Evolutionary conservation across 2,113 vertebrate genomes (phyloP), one percentile per base, ranked within the genome.

Genomic region (Taxidea taxus): DNA sequence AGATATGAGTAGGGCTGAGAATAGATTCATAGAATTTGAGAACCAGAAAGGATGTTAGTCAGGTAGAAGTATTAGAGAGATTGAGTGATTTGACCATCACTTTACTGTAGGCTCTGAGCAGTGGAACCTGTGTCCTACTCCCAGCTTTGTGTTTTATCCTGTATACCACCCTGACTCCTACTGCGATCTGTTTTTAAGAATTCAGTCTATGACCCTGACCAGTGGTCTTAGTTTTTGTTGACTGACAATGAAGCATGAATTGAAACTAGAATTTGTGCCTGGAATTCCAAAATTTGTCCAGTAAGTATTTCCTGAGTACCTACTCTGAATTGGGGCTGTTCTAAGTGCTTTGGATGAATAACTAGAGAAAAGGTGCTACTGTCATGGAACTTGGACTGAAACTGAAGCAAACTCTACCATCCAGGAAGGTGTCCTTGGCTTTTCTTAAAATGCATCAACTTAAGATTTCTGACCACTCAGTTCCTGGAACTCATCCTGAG

Each of bases 201-300:
- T 90, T 84, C 27, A 85, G 39, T 78, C 29, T 2, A 42, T 66
- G 39, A 58, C 51, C 62, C 49, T 84, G 15, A 72, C 3, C 25
- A 23, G 20, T 56, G 60, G 37, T 82, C 60, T 80, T 54, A 49
- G 42, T 87, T 94, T 87, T 77, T 75, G 16, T 68, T 54, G 39
- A 60, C 4, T 96, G 10, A 11, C 25, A 15, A 56, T 7, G 5
- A 84, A 15, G 25, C 64, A 90, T 62, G 18, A n/a, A 51, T 47
- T 84, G 78, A 89, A 89, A 83, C 27, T 51, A 75, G 89, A 92
- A 87, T 44, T 34, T 84, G 87, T 62, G 7, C 21, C n/a, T 31
- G 4, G 31, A 89, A 80, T 97, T 95, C 92, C 27, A 96, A 49
- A 58, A 81, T 89, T 42, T 82, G 80, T 60, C 58, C n/a, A 81